These are phyloP conservation scores for Pachliopta kotzebuea DNA, from an alignment of 2,888 invertebrate species.

Conservation along the genomic window DNA sequence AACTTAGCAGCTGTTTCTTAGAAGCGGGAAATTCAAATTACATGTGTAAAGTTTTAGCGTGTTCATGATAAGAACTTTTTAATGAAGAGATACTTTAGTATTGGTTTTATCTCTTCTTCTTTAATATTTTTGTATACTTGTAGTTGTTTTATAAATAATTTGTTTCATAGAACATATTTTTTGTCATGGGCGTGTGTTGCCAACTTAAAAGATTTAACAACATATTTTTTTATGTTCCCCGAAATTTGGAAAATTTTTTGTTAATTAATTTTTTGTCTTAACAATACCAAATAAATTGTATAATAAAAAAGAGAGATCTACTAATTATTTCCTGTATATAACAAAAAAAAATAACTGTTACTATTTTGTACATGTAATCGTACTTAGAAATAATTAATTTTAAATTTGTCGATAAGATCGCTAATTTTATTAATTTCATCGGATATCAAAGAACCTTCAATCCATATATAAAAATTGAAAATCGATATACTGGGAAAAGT, in stretches of 20 bases:
- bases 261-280: too few relatives aligned
- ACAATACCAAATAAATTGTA: too few relatives aligned
- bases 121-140: not conserved
- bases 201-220: constrained; percentile 1
- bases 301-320: too few relatives aligned
- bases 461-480: not conserved
- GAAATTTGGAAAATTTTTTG: too few relatives aligned
- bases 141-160: not conserved
- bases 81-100: not conserved
- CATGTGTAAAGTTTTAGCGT: not conserved
- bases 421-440: too few relatives aligned
- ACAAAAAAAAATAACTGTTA: too few relatives aligned
- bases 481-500: not conserved
- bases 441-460: too few relatives aligned
- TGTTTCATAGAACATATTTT: not conserved
- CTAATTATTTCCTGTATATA: too few relatives aligned
- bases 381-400: too few relatives aligned
- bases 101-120: not conserved
- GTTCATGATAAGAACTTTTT: not conserved
- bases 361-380: too few relatives aligned
- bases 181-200: constrained; percentile 1
- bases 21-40: constrained; percentile 55
- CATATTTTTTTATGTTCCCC: too few relatives aligned
- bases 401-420: too few relatives aligned
- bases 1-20: constrained; percentile 43